Evolutionary conservation across 2,888 invertebrate species (phyloP), one percentile per base, ranked within the genome.

Genomic region (Drosophila melanosoma): DNA sequence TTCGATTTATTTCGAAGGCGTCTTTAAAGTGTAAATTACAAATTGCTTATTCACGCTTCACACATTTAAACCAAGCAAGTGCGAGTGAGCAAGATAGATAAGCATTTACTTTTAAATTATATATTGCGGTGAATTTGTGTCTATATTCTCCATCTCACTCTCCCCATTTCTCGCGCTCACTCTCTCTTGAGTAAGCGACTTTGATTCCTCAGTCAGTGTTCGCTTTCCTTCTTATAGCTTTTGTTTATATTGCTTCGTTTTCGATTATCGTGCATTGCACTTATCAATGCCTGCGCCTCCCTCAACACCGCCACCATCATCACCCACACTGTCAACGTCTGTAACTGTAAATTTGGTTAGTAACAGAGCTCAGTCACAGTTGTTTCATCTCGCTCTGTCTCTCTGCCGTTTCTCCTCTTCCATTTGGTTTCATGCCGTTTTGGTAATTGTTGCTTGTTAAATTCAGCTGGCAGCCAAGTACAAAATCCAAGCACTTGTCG

Each of bases 391-490:
- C 62, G 8, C 33, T 53, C 33, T 29, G 29, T 29, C n/a, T 33
- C 33, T 29, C 23, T 42, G n/a, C 17, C 15, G 2, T 20, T 11
- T 33, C 23, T 29, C 42, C 8, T 40, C 60, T 45, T 40, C 2
- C 26, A 60, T 53, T 48, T 36, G 38, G 40, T 61, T 60, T 60
- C 35, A 20, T 52, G 62, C 58, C 58, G 52, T 29, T 51, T 70
- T 81, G 74, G 87, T 84, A 86, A 86, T 86, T 86, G 86, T 87
- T 86, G 86, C 89, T 89, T 87, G 82, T 89, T 87, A 84, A 87
- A 84, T 89, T 84, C 87, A 65, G 73, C 69, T 81, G 77, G 68
- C 82, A 79, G 58, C 53, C 59, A 51, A 57, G 54, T 57, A 58
- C 54, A 60, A 60, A 75, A 69, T 59, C 52, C 35, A 54, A 68